Evolutionary conservation across 2,113 vertebrate genomes (phyloP), one percentile per base, ranked within the genome.

Genomic region (Paracanthobrama guichenoti): DNA sequence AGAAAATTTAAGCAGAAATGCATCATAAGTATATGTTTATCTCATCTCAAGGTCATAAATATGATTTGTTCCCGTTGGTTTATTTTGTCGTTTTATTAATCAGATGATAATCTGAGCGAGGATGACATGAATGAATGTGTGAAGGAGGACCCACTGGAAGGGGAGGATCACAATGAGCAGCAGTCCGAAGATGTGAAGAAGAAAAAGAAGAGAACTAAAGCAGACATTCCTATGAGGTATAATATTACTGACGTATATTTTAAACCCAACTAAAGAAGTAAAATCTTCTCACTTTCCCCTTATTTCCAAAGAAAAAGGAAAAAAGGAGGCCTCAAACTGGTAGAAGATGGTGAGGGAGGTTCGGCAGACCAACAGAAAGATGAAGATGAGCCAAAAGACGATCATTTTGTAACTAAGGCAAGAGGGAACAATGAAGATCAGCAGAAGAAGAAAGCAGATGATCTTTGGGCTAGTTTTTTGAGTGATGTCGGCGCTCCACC

Each of bases 401-500:
- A 88, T 20, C 90, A 93, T 2, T 11, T 12, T 62, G 0, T 4
- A 11, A 2, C 12, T n/a, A 31, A 82, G 53, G 10, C 48, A 88
- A 6, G 60, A 86, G 60, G 9, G 44, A 2, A 62, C 0, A 90
- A 89, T 0, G 90, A 86, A 24, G 90, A 6, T 76, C 92, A 62
- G 4, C 91, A 89, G 84, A 96, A 95, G 88, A 96, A 94, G 87
- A 96, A 96, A 85, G 96, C 96, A 2, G 98, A 99, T n/a, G 96
- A 97, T 31, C 94, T 99, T 0, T 99, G 98, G 98, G 97, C 97
- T 59, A 97, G 95, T 89, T 99, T 99, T 89, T 94, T 99, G 86
- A 97, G 94, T 0, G 97, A 99, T 0, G 97, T 99, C 9, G 96
- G 97, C 31, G 91, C 95, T 50, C 96, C 95, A 81, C 89, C 97